A percentile compares a stretch with the other conserved stretches of the same genome.
These are phyloP conservation scores for Drosophila pseudoananassae DNA, from an alignment of 1,140 invertebrate species.

Conservation along the genomic window DNA sequence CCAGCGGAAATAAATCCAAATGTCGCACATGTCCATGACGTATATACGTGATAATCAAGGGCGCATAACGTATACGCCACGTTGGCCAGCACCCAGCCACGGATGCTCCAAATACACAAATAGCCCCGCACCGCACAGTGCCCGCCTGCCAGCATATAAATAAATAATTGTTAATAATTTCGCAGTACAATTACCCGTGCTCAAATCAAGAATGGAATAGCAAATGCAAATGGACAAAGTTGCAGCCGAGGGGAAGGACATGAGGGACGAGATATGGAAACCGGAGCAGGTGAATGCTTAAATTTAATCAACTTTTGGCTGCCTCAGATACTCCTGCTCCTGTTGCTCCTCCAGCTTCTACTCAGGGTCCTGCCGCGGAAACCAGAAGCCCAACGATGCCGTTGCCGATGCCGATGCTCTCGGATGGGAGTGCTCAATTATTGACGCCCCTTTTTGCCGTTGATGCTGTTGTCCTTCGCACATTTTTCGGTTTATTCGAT, in stretches of 20 bases:
- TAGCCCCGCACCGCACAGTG: neutral
- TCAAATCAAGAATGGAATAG: conserved; percentile 63
- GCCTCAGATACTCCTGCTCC: conserved; percentile 9
- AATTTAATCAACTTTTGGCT: conserved; percentile 71
- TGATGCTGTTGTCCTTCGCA: conserved; percentile 56
- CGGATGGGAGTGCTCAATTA: conserved; percentile 69
- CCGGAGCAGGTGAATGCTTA: conserved; percentile 37
- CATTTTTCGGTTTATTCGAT: conserved; percentile 54
- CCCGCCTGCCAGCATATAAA: conserved; percentile 13
- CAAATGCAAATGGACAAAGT: conserved; percentile 42
- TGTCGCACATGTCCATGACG: conserved; percentile 17
- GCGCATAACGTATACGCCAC: conserved; percentile 31
- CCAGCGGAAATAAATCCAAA: conserved; percentile 22
- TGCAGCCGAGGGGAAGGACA: neutral
- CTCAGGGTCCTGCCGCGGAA: neutral
- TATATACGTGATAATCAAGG: conserved; percentile 50
- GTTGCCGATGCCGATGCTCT: conserved; percentile 29
- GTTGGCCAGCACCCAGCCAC: conserved; percentile 17
- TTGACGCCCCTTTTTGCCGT: conserved; percentile 64
- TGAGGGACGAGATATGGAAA: neutral
- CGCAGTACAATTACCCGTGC: conserved; percentile 54
- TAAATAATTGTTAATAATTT: conserved; percentile 63
- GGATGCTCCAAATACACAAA: conserved; percentile 5
- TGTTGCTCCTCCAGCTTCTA: conserved; percentile 5
- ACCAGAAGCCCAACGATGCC: neutral